These are phyloP conservation scores for Pavo muticus DNA, from an alignment of 2,113 vertebrate species.

Conservation along the genomic window DNA sequence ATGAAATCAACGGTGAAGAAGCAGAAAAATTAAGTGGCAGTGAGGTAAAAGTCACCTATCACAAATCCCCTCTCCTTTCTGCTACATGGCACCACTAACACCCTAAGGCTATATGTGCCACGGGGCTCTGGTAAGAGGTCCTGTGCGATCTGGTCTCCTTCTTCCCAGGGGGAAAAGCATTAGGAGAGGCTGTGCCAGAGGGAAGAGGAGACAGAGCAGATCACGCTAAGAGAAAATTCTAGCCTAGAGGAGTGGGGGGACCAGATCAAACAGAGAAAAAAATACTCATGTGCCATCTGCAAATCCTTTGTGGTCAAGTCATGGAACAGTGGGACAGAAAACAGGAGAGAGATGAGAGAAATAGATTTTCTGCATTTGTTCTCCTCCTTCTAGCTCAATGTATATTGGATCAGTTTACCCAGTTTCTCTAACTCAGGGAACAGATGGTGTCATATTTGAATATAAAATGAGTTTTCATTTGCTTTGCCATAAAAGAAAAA, in stretches of 20 bases:
- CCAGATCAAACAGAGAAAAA: background rate
- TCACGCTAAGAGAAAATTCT: background rate
- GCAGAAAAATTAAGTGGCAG: background rate
- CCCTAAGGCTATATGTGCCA: too few relatives aligned
- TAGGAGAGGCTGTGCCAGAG: accelerated
- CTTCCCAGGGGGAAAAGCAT: background rate
- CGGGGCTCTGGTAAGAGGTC: background rate
- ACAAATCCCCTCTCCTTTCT: background rate
- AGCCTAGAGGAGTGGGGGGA: background rate
- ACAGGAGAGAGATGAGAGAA: slow-evolving; percentile 15
- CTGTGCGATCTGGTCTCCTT: background rate
- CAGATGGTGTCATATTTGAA: slow-evolving; percentile 76
- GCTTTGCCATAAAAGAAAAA: slow-evolving; percentile 65
- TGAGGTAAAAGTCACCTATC: background rate
- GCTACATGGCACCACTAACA: background rate
- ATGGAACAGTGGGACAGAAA: slow-evolving; percentile 60
- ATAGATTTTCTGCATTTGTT: slow-evolving; percentile 57
- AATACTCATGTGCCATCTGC: background rate
- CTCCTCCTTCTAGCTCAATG: slow-evolving; percentile 52
- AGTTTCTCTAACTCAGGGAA: slow-evolving; percentile 72
- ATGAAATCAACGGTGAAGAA: accelerated
- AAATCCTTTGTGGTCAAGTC: slow-evolving; percentile 57
- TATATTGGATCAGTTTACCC: slow-evolving; percentile 70
- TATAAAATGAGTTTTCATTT: slow-evolving; percentile 75
- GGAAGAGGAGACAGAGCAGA: background rate